These are phyloP conservation scores for Arctocebus calabarensis DNA, from an alignment of 2,797 vertebrate genomes.

Conservation along the genomic window DNA sequence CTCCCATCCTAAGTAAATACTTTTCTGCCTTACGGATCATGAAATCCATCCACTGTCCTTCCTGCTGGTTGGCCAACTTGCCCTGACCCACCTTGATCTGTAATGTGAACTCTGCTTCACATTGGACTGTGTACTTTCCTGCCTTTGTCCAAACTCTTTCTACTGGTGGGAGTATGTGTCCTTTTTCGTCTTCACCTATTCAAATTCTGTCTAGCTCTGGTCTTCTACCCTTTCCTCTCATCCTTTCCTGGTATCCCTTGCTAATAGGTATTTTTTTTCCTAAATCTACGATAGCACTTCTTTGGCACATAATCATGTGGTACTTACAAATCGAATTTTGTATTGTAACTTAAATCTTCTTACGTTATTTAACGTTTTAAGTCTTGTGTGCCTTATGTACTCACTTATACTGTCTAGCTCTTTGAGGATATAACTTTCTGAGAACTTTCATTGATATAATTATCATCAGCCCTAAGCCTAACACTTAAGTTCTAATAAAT, in stretches of 20 bases:
- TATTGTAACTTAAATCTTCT: background rate
- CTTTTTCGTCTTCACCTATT: background rate
- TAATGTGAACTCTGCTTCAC: rapidly evolving
- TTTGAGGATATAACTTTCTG: conserved; percentile 42
- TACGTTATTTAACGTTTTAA: background rate
- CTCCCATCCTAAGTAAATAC: background rate
- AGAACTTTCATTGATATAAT: conserved; percentile 18
- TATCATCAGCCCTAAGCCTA: background rate
- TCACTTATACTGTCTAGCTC: background rate
- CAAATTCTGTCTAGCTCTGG: background rate
- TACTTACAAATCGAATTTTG: background rate
- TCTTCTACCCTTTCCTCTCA: background rate
- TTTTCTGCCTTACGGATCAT: background rate
- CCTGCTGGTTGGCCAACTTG: too few species aligned
- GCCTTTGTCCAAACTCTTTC: background rate
- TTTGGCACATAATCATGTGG: background rate
- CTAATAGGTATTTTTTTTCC: background rate
- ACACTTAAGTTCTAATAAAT: background rate
- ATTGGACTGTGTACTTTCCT: background rate
- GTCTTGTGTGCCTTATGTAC: background rate
- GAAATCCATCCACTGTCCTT: background rate
- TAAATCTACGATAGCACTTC: background rate
- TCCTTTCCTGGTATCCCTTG: background rate
- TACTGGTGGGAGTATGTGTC: background rate
- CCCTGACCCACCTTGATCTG: background rate